Conservation (phyloP, 2,888 invertebrate genomes). For the Chymomyza caudatula region DNA sequence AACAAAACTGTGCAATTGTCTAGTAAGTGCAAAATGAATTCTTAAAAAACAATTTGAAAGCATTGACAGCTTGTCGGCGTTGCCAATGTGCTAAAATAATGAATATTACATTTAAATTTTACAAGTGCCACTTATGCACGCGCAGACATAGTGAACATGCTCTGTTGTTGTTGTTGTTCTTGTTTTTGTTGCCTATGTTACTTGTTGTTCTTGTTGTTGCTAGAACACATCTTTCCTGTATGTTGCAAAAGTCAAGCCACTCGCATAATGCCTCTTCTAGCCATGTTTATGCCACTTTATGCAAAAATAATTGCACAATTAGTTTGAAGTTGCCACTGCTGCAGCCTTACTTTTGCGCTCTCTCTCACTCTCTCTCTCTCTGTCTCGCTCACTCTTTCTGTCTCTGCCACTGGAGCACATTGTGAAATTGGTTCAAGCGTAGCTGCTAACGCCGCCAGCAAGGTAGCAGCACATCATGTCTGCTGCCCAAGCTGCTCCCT, state of each 20-base stretch:
- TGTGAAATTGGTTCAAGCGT: slow-evolving; percentile 69
- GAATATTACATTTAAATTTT: slow-evolving; percentile 73
- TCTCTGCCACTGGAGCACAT: slow-evolving; percentile 33
- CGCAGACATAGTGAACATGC: slow-evolving; percentile 21
- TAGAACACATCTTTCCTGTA: slow-evolving; percentile 45
- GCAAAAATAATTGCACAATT: slow-evolving; percentile 78
- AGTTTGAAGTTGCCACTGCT: slow-evolving; percentile 71
- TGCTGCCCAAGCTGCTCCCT: background rate
- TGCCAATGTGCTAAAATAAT: slow-evolving; percentile 69
- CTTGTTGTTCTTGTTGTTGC: slow-evolving; percentile 11
- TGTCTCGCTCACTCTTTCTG: background rate
- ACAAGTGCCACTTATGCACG: slow-evolving; percentile 70
- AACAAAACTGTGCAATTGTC: background rate
- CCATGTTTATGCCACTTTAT: slow-evolving; percentile 77
- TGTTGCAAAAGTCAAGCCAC: slow-evolving; percentile 75
- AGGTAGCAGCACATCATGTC: slow-evolving; percentile 40
- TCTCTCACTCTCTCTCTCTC: slow-evolving; percentile 5
- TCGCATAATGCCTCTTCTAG: slow-evolving; percentile 75
- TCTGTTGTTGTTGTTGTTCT: background rate
- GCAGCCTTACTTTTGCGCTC: too few relatives aligned
- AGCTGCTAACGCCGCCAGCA: slow-evolving; percentile 62
- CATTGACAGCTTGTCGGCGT: background rate
- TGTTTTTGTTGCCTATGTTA: slow-evolving; percentile 19
- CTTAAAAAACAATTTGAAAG: slow-evolving; percentile 14
- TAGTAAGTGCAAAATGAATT: background rate